These are phyloP conservation scores for Lepidochrysops patricia DNA, from an alignment of 2,888 invertebrate genomes.

Conservation along the genomic window DNA sequence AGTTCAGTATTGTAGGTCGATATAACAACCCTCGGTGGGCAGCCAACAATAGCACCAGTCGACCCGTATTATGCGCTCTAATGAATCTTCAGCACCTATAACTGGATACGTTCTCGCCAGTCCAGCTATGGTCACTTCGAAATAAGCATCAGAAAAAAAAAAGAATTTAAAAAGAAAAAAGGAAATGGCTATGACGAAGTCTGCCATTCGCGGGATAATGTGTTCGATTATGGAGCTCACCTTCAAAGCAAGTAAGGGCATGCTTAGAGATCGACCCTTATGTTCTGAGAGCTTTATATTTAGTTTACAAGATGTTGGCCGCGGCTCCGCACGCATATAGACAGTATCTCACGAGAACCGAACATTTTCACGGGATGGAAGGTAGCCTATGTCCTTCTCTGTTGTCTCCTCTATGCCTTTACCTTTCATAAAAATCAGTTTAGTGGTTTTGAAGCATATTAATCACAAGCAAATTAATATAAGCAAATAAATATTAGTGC, in stretches of 20 bases:
- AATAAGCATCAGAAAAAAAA: constrained; percentile 3
- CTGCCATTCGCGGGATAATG: constrained; percentile 65
- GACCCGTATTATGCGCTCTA: constrained; percentile 64
- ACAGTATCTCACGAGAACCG: no score
- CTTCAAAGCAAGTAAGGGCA: constrained; percentile 67
- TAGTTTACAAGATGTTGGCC: no score
- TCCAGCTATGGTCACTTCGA: not conserved
- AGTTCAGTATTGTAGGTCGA: constrained; percentile 53
- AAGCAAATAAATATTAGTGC: no score
- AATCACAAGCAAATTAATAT: no score
- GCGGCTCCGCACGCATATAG: no score
- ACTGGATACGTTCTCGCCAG: constrained; percentile 22
- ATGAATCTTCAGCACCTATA: constrained; percentile 40
- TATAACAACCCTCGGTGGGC: constrained; percentile 56
- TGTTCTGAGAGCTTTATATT: not conserved
- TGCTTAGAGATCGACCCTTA: constrained; percentile 14
- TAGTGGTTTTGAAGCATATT: no score
- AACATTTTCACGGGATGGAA: no score
- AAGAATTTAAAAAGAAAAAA: not conserved
- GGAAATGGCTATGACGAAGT: constrained; percentile 57
- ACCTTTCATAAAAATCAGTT: no score
- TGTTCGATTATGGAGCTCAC: constrained; percentile 69
- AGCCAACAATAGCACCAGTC: constrained; percentile 65
- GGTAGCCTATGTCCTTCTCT: no score
- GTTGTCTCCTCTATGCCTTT: no score